Evolutionary conservation across 2,797 vertebrate species (phyloP).

Genomic region (Dendrocincla tyrannina): DNA sequence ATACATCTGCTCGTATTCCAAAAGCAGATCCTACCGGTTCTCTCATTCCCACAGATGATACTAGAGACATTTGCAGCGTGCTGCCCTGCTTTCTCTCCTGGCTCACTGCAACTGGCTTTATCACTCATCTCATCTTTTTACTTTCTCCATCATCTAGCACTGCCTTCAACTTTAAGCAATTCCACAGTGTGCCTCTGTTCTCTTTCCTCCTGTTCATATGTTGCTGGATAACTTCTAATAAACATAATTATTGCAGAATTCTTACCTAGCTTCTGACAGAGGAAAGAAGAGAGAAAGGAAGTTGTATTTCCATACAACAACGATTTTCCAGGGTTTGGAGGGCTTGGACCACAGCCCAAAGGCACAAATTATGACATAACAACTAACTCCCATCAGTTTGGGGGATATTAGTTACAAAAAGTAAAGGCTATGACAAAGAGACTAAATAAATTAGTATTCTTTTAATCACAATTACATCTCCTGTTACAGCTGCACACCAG

Average conservation of each 20-base stretch:
- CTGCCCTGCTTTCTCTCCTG: neutral
- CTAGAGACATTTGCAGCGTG: neutral
- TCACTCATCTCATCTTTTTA: neutral
- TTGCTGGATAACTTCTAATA: neutral
- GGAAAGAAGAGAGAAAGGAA: neutral
- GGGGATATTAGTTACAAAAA: neutral
- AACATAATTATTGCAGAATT: neutral
- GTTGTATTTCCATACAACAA: neutral
- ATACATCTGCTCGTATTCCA: constrained; percentile 41
- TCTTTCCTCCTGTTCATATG: neutral
- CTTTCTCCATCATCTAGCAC: neutral
- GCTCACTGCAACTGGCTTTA: neutral
- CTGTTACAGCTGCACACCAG: constrained; percentile 53
- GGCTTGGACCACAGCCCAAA: neutral
- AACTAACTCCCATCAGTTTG: neutral
- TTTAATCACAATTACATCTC: constrained; percentile 18
- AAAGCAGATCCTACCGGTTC: constrained; percentile 43
- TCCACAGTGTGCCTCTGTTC: neutral
- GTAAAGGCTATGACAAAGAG: neutral
- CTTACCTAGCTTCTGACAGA: neutral
- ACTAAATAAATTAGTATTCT: neutral
- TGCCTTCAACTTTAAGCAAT: neutral
- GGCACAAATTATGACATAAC: neutral
- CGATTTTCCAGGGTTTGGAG: neutral
- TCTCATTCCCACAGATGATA: constrained; percentile 4